phyloP scores from a whole-genome alignment of 2,797 vertebrate species.

The Poeciliopsis paucimaculata region DNA sequence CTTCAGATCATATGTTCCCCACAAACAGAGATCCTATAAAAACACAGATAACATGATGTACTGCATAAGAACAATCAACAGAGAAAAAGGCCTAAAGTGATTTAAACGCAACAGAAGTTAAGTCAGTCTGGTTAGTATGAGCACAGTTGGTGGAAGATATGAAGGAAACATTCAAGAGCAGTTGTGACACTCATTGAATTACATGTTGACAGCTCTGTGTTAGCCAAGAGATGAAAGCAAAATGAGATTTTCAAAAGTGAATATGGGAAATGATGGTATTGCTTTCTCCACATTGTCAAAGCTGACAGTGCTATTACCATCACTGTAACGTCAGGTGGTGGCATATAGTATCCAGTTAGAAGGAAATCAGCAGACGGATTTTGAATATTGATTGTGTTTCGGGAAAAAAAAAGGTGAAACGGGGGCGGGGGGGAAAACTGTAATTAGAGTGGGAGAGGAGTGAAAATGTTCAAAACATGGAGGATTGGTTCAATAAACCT shows the following conservation, averaged over 20 bases:
- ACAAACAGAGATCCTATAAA: background rate
- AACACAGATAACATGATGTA: background rate
- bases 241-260: constrained; percentile 80
- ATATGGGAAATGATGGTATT: constrained; percentile 72
- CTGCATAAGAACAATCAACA: constrained; percentile 25
- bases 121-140: constrained; percentile 10
- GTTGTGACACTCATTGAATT: constrained; percentile 72
- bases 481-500: background rate
- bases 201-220: constrained; percentile 73
- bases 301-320: constrained; percentile 73
- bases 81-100: constrained; percentile 21
- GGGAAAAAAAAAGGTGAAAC: constrained; percentile 12
- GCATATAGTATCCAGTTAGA: constrained; percentile 54
- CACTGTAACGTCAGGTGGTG: constrained; percentile 57
- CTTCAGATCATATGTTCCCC: constrained; percentile 40
- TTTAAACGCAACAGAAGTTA: constrained; percentile 42
- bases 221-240: constrained; percentile 70
- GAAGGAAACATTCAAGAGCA: constrained; percentile 51
- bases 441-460: background rate
- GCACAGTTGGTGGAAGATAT: constrained; percentile 31
- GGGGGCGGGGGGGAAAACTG: background rate
- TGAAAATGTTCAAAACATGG: background rate
- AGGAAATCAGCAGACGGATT: constrained; percentile 41
- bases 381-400: constrained; percentile 61
- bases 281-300: constrained; percentile 75